Base-by-base conservation (phyloP, 2,888 invertebrate genomes). In the Erebia palarica region DNA sequence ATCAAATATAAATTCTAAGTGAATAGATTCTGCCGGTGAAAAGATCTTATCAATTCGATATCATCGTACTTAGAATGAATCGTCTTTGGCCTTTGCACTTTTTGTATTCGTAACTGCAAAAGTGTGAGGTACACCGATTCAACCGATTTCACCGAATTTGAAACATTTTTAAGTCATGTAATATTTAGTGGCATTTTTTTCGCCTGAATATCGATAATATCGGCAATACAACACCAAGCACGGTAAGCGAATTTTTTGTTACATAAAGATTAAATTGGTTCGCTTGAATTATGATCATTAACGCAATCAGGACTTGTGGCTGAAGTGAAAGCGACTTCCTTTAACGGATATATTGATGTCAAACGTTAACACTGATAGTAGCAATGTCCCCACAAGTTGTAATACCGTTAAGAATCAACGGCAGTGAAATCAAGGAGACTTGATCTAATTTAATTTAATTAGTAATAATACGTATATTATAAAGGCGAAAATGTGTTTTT, bases 291-390 rank as follows among this genome's bases (percentile, higher is more conserved):
- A 67, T 60, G 64, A 58, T 42, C 53, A 53, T 65, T 60, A 65
- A 49, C 49, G 55, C 55, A 69, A 70, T 51, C 66, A 71, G 65
- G 68, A 70, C 61, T 70, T 68, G 70, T 64, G 55, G 42, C 11
- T 11, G 21, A 58, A 78, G 78, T 72, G 80, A 80, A 79, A 79
- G 80, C 78, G 76, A 74, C 75, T 77, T 76, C 77, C 75, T 73
- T 77, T 77, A 66, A 75, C 75, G 75, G 72, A 76, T 75, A 75
- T 74, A 79, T 77, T 73, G 71, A 75, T 78, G 76, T 75, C 79
- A 71, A 71, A 74, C 69, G n/a, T 66, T 51, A 21, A 57, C 47
- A 16, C 16, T 42, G 60, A n/a, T 16, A 42, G 44, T 44, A 60
- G 9, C 16, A 16, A 42, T 42, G 2, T 42, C 16, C 42, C 42